Evolutionary conservation across 2,888 invertebrate species (phyloP).

Genomic region (Margaritifera margaritifera): DNA sequence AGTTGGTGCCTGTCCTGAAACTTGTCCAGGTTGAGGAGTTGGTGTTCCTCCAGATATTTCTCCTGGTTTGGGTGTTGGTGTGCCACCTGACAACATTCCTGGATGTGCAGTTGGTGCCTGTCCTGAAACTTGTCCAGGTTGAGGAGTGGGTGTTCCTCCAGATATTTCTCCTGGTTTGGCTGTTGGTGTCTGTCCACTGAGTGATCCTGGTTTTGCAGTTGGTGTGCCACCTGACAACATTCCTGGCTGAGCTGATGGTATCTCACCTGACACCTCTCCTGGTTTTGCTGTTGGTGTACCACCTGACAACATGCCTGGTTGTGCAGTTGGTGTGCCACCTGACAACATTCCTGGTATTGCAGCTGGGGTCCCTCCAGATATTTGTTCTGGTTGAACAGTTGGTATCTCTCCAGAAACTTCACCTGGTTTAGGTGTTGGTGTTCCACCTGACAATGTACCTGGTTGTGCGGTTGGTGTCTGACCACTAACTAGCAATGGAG

Average conservation of each 20-base stretch:
- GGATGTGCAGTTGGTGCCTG: constrained; percentile 30
- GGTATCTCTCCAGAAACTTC: constrained; percentile 22
- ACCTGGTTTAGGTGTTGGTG: constrained; percentile 27
- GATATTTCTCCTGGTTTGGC: constrained; percentile 2
- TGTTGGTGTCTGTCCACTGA: constrained; percentile 20
- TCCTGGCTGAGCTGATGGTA: no score
- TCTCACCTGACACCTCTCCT: constrained; percentile 14
- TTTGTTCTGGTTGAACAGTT: constrained; percentile 6
- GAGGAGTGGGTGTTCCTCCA: no score
- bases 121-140: no score
- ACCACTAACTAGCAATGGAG: constrained; percentile 10
- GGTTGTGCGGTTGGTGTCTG: constrained; percentile 25
- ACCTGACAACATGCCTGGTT: constrained; percentile 21
- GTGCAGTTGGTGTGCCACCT: constrained; percentile 23
- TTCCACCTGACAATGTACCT: constrained; percentile 9
- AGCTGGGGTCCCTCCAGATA: constrained; percentile 18
- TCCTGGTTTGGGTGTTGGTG: constrained; percentile 31
- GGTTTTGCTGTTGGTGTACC: constrained; percentile 29
- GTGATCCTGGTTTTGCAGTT: constrained; percentile 13
- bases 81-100: constrained; percentile 22
- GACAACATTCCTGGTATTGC: constrained; percentile 33
- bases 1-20: constrained; percentile 17
- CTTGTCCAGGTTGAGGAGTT: constrained; percentile 25
- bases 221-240: constrained; percentile 14
- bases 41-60: constrained; percentile 21